phyloP scores from a whole-genome alignment of 2,888 invertebrate species.

The Zele albiditarsus region DNA sequence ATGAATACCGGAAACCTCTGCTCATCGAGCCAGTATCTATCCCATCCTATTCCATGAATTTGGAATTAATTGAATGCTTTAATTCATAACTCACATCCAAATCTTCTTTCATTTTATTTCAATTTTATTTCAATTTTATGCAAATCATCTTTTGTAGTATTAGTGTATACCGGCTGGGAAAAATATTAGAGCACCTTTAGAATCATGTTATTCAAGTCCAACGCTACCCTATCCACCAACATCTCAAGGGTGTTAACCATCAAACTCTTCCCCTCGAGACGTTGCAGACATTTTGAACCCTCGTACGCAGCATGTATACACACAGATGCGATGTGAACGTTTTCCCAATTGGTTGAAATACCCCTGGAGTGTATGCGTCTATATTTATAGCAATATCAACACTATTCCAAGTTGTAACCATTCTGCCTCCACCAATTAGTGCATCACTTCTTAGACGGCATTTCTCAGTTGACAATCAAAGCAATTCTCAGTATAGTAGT shows the following conservation, averaged over 20 bases:
- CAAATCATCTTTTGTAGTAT: too few relatives aligned
- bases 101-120: too few relatives aligned
- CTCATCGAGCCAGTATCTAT: too few relatives aligned
- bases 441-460: background rate
- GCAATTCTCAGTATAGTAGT: background rate
- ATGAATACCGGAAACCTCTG: too few relatives aligned
- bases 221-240: constrained; percentile 34
- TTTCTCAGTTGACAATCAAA: constrained; percentile 38
- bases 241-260: constrained; percentile 54
- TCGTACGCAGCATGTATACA: background rate
- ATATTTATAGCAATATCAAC: constrained; percentile 10
- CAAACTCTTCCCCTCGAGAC: constrained; percentile 42
- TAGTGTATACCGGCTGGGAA: too few relatives aligned
- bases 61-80: too few relatives aligned
- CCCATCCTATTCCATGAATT: too few relatives aligned
- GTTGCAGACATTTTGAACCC: constrained; percentile 1
- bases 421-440: background rate
- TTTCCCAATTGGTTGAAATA: background rate
- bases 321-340: background rate
- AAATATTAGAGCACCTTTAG: constrained; percentile 48
- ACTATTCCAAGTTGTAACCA: background rate
- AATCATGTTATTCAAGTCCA: constrained; percentile 55
- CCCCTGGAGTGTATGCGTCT: background rate
- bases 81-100: too few relatives aligned
- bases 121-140: too few relatives aligned